Percentiles rank a stretch among this genome's conserved stretches.
phyloP scores from a whole-genome alignment of 2,113 vertebrate species.

The Podarcis cretensis region DNA sequence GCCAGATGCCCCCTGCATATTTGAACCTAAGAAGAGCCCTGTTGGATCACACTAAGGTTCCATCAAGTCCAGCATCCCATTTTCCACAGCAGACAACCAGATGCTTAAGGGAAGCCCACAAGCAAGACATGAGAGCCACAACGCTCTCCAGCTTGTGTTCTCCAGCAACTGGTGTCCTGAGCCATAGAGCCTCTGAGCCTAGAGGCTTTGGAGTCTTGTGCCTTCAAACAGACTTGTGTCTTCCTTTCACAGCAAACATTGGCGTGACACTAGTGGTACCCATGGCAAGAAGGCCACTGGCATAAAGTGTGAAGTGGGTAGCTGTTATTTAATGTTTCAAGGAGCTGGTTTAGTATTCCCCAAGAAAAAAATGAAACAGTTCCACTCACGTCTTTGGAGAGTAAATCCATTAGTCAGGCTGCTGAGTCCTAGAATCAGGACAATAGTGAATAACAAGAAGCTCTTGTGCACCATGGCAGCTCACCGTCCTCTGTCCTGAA shows the following conservation, averaged over 20 bases:
- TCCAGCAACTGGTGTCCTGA: no score
- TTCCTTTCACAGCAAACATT: not conserved
- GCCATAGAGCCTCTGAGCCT: no score
- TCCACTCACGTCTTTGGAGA: conserved; percentile 22
- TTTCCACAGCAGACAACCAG: no score
- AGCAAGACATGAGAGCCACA: no score
- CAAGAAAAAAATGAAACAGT: not conserved
- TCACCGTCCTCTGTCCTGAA: not conserved
- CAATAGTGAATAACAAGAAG: not conserved
- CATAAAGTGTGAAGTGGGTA: not conserved
- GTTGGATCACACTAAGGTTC: no score
- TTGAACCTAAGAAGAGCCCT: not conserved
- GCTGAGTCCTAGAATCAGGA: conserved; percentile 20
- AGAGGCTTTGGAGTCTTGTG: no score
- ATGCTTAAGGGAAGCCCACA: no score
- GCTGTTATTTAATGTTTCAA: not conserved
- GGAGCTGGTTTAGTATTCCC: not conserved
- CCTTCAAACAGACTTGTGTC: not conserved
- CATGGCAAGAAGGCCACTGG: not conserved
- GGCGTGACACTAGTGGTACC: no score
- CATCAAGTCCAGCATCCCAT: no score
- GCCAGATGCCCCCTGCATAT: not conserved
- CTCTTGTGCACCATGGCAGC: not conserved
- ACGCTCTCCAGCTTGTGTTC: no score
- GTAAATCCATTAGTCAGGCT: not conserved